Base-by-base conservation (phyloP, 1,140 invertebrate species). In the Diorhabda carinulata region DNA sequence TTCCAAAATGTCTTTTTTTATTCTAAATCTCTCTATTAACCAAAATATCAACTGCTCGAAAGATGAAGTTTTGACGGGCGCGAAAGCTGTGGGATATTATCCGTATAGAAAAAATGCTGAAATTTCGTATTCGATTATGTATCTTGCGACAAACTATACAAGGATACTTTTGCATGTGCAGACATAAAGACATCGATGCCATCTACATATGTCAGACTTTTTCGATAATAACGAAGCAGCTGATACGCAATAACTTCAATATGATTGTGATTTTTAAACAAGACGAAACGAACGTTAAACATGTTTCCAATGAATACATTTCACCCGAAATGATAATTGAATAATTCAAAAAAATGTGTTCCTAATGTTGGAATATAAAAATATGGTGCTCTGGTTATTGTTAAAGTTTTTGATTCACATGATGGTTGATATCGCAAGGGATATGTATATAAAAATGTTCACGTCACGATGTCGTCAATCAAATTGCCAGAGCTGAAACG, bases 201-300 rank as follows among this genome's bases (percentile, higher is more conserved):
- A 70, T 79, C 72, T 82, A 79, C 74, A 59, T 82, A 43, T 71
- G 74, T 70, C 80, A 82, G 71, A 80, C 79, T 2, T 82, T 83
- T 73, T 70, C 79, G 4, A 73, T 73, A 62, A 78, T 82, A 64
- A 79, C 77, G 7, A 83, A 83, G 77, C 81, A 83, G 72, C 74
- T 83, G 56, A 71, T 82, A 43, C 67, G 80, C 9, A 81, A 84
- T 64, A 71, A 84, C 81, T 78, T 71, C 74, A 47, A 82, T 76
- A 69, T 81, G 41, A 64, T 25, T 25, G 25, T 25, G 0, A 25
- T 25, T 25, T 25, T 25, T 25, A 25, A 25, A 25, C 25, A 25
- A 76, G 81, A 82, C 78, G 77, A 79, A 61, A 70, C 73, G 5
- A 83, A 83, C 78, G 73, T 82, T 45, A 78, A 78, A 71, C 82